Conservation (phyloP, 30 jellyfish, hydroid and myxozoan genomes). For the Nemopilema nomurai region DNA sequence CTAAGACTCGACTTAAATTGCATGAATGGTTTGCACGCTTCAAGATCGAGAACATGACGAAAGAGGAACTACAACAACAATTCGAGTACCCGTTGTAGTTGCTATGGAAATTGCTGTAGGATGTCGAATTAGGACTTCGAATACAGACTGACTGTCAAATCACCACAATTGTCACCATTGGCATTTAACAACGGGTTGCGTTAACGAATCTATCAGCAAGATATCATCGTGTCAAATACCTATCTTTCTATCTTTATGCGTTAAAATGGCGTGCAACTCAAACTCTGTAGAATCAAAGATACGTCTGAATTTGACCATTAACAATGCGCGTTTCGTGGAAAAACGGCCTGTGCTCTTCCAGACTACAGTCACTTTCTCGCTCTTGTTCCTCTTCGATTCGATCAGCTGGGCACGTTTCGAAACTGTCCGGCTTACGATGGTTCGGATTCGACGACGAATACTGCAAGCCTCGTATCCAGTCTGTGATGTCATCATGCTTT, state of each 20-base stretch:
- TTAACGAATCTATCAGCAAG: too few relatives aligned
- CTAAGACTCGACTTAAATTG: too few relatives aligned
- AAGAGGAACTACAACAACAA: not conserved
- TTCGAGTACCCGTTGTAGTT: not conserved
- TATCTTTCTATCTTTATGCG: too few relatives aligned
- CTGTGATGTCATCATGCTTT: slow-evolving; percentile 65
- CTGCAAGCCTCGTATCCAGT: slow-evolving; percentile 71
- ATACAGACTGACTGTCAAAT: not conserved
- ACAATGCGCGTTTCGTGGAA: slow-evolving; percentile 32
- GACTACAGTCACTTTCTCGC: not conserved
- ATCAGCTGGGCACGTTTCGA: not conserved
- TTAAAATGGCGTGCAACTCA: not conserved
- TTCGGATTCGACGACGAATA: slow-evolving; percentile 13
- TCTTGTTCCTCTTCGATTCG: slow-evolving; percentile 8
- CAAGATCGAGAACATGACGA: not conserved
- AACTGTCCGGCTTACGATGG: not conserved
- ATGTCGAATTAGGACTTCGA: not conserved
- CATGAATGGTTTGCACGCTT: too few relatives aligned
- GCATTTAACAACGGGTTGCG: too few relatives aligned
- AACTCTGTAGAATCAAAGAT: slow-evolving; percentile 20
- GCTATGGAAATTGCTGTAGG: not conserved
- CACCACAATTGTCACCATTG: not conserved
- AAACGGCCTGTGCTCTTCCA: not conserved
- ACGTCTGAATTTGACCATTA: slow-evolving; percentile 54
- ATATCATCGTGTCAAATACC: too few relatives aligned